Evolutionary conservation across 1,140 invertebrate genomes (phyloP).

Genomic region (Drosophila melanica): DNA sequence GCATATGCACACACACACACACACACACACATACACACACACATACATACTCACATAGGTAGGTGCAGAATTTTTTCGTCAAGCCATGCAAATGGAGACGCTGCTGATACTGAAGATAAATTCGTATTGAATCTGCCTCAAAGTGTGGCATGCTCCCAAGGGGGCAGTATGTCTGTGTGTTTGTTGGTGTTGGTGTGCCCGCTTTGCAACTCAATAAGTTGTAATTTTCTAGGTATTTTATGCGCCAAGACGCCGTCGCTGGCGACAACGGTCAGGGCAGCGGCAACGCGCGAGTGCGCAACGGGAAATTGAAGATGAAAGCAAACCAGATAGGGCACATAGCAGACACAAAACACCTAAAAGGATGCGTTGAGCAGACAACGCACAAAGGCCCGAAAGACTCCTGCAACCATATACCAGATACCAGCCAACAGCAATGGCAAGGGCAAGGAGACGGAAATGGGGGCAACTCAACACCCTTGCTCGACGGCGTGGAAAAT

Average conservation of each 20-base stretch:
- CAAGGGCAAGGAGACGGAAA: background rate
- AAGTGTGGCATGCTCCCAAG: constrained; percentile 51
- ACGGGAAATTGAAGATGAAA: constrained; percentile 80
- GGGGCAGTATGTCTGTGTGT: constrained; percentile 38
- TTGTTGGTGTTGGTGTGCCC: constrained; percentile 21
- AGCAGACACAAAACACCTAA: constrained; percentile 53
- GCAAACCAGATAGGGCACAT: constrained; percentile 65
- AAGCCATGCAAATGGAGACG: constrained; percentile 66
- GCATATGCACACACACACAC: constrained; percentile 21
- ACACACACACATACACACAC: constrained; percentile 1
- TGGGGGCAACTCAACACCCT: background rate
- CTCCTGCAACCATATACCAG: constrained; percentile 13
- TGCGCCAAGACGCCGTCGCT: constrained; percentile 32
- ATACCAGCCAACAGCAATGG: background rate
- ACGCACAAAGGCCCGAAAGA: constrained; percentile 4
- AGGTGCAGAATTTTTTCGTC: constrained; percentile 62
- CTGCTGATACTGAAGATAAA: constrained; percentile 22
- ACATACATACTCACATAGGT: constrained; percentile 22
- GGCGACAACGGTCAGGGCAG: constrained; percentile 19
- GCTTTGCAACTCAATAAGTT: constrained; percentile 81
- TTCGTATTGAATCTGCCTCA: constrained; percentile 34
- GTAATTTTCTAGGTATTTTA: constrained; percentile 76
- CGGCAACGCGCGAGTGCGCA: constrained; percentile 62
- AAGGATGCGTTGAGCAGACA: constrained; percentile 17
- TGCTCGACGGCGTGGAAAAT: constrained; percentile 67